Conservation (phyloP, 2,113 vertebrate genomes). For the Onychostruthus taczanowskii region DNA sequence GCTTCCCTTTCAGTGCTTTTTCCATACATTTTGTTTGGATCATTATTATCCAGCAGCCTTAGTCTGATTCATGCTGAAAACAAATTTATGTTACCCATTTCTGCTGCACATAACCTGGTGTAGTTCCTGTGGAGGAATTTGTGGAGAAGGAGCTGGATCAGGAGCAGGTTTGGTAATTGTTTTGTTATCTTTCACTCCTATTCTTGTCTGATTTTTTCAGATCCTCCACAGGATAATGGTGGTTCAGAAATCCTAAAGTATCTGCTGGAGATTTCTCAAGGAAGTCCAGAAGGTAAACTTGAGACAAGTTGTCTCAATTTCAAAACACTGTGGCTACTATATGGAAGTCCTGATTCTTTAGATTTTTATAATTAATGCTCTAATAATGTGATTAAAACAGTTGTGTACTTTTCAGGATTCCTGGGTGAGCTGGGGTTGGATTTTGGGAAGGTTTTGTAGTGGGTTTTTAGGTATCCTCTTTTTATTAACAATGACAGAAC, state of each 20-base stretch:
- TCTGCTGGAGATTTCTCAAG: constrained; percentile 90
- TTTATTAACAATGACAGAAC: background rate
- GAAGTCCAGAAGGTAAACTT: constrained; percentile 85
- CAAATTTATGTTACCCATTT: background rate
- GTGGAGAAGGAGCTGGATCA: background rate
- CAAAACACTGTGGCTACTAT: background rate
- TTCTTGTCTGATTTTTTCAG: constrained; percentile 65
- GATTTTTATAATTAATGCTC: background rate
- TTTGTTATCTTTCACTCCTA: background rate
- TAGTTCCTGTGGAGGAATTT: background rate
- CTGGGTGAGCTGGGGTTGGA: background rate
- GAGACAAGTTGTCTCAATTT: background rate
- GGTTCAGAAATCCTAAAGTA: constrained; percentile 93
- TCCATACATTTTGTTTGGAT: background rate
- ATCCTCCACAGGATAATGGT: constrained; percentile 92
- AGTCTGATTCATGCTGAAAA: background rate
- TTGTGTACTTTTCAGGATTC: background rate
- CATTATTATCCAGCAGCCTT: background rate
- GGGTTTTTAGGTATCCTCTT: background rate
- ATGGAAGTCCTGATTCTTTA: background rate
- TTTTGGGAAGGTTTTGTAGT: background rate
- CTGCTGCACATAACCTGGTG: background rate
- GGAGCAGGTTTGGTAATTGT: background rate
- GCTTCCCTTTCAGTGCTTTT: background rate
- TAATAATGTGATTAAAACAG: background rate